Conservation (phyloP, 2,797 vertebrate genomes). For the Coreius guichenoti region DNA sequence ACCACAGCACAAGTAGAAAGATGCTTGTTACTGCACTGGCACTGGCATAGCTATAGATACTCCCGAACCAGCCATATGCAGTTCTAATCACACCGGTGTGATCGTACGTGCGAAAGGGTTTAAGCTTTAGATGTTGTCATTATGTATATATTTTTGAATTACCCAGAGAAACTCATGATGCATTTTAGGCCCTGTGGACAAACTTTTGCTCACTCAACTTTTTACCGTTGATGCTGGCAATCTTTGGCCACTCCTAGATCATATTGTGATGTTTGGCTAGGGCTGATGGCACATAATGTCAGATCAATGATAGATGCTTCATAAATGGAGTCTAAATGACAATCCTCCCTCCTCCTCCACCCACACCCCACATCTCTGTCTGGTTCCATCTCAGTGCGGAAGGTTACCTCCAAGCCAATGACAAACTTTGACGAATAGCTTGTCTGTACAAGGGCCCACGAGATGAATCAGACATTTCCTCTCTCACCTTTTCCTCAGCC, state of each 20-base stretch:
- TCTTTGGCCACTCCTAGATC: slow-evolving; percentile 70
- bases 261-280: slow-evolving; percentile 80
- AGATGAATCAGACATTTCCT: slow-evolving; percentile 82
- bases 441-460: slow-evolving; percentile 80
- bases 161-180: neutral
- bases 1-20: neutral
- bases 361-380: slow-evolving; percentile 70
- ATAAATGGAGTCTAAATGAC: slow-evolving; percentile 83
- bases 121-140: neutral
- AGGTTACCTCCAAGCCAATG: slow-evolving; percentile 85
- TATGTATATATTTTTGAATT: neutral
- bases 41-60: too few relatives aligned
- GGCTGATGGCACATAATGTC: slow-evolving; percentile 78
- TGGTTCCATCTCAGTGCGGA: slow-evolving; percentile 78
- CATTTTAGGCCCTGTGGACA: slow-evolving; percentile 1
- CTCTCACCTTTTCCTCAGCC: slow-evolving; percentile 84
- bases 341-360: slow-evolving; percentile 53
- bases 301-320: slow-evolving; percentile 82
- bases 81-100: too few relatives aligned
- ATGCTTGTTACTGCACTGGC: neutral
- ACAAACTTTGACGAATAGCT: slow-evolving; percentile 84
- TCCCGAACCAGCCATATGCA: too few relatives aligned
- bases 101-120: neutral
- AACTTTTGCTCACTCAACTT: slow-evolving; percentile 43
- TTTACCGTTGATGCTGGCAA: slow-evolving; percentile 31